Base-by-base conservation (phyloP, 2,888 invertebrate genomes). In the Elaeidobius kamerunicus region DNA sequence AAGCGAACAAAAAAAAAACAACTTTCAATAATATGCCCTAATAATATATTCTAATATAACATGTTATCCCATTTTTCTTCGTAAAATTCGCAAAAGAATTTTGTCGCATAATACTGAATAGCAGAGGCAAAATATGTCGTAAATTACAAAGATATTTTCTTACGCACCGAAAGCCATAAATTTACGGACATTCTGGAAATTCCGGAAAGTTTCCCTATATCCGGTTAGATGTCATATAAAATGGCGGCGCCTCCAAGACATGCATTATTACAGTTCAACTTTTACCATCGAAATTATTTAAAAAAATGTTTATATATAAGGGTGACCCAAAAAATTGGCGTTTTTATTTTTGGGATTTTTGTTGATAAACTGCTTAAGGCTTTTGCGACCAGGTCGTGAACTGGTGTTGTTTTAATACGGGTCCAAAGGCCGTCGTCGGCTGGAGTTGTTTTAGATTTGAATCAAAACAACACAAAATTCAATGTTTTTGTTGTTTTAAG, bases 161-260 rank as follows among this genome's bases (percentile, higher is more conserved):
- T 63, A 63, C 63, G 61, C 65, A 64, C 58, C 58, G 49, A 52
- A 40, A 51, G 60, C 56, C 51, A 64, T 65, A 63, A 65, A 65
- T 65, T 62, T 57, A 28, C 53, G 27, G 61, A 61, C 64, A 65
- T 65, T 63, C 61, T 60, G 51, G 62, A 61, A 61, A 61, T 64
- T 64, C 64, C 61, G 55, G 53, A 55, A 62, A 61, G 59, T 61
- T 58, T 59, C 59, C 63, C 60, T 59, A 61, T 60, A 60, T 57
- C 59, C 59, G 53, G 56, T 56, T 60, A 52, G 52, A 52, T 51
- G 55, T 59, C 46, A 60, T 62, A 59, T 60, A 63, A 63, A 28
- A 50, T 40, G 30, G 6, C 19, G 30, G 23, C 36, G 50, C 27
- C 45, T 39, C 18, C n/a, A n/a, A n/a, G 45, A 45, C 49, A 54